A percentile compares a stretch with the other conserved stretches of the same genome.
phyloP scores from a whole-genome alignment of 1,140 invertebrate species.

The Drosophila sproati region DNA sequence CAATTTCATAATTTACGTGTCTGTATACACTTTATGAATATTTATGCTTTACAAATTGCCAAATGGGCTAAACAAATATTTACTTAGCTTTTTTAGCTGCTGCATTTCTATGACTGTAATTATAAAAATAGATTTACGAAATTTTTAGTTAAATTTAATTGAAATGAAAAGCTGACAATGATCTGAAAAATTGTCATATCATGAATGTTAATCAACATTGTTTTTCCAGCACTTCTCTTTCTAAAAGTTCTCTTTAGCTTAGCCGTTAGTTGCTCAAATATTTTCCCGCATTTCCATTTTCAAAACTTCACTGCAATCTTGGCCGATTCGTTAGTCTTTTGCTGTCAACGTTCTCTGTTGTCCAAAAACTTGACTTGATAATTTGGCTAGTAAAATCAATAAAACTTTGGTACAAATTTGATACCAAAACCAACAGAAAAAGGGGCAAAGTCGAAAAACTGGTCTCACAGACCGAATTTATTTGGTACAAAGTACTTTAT shows the following conservation, averaged over 20 bases:
- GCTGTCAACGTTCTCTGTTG: not conserved
- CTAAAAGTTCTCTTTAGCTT: not conserved
- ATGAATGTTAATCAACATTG: not conserved
- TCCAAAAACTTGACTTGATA: slow-evolving; percentile 38
- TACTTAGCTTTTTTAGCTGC: slow-evolving; percentile 17
- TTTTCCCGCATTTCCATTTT: not conserved
- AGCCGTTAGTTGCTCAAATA: not conserved
- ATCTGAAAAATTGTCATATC: not conserved
- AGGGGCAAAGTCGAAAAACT: slow-evolving; percentile 13
- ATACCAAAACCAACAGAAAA: slow-evolving; percentile 11
- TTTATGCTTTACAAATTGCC: slow-evolving; percentile 49
- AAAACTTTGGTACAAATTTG: slow-evolving; percentile 39
- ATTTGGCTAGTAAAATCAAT: slow-evolving; percentile 67
- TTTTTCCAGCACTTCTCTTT: not conserved
- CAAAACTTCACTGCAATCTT: not conserved
- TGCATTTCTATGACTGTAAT: not conserved
- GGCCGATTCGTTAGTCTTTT: not conserved
- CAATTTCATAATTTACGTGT: slow-evolving; percentile 62
- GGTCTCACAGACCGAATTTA: slow-evolving; percentile 20
- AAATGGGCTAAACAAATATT: slow-evolving; percentile 49
- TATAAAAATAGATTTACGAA: not conserved
- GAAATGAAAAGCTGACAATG: not conserved
- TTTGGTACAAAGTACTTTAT: slow-evolving; percentile 23
- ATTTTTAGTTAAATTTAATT: not conserved
- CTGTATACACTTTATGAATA: slow-evolving; percentile 53